Base-by-base conservation (phyloP, 2,113 vertebrate genomes). In the Eurypyga helias region DNA sequence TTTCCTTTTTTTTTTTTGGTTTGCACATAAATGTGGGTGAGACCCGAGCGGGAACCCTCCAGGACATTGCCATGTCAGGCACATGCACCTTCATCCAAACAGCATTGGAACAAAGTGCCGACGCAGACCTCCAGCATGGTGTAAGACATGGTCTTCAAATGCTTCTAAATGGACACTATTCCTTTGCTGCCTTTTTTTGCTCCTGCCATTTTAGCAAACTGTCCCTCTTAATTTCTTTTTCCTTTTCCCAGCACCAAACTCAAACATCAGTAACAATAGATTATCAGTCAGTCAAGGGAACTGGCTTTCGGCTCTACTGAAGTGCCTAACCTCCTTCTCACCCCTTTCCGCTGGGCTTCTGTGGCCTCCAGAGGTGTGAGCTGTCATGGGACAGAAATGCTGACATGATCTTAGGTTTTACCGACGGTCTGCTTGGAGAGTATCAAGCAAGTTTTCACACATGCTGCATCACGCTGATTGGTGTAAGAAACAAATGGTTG, bases 381-480 rank as follows among this genome's bases (percentile, higher is more conserved):
- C 21, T 79, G 48, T 48, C 65, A n/a, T n/a, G 85, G 65, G 85
- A 76, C 0, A 0, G 45, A 60, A 52, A 64, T 29, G 28, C 24
- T 91, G 83, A 54, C 2, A 2, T 19, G 34, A 79, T 36, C 2
- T 2, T 36, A 38, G 48, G 52, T 87, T 89, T 94, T 79, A 61
- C 12, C 1, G 3, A 20, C 0, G 2, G 10, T 51, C 52, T 72
- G 45, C n/a, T 60, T 33, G 75, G 61, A 90, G 31, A 83, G 7
- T 13, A 36, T 55, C 54, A 66, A 54, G 16, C 6, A 65, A 71
- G 10, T 96, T 97, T 96, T 93, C 79, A 85, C 78, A 89, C 71
- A 8, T 49, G 29, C 18, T 67, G 12, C 28, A 38, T 43, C 57
- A 60, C 0, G 1, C 31, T 72, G 52, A 9, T 49, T 9, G 25